These are phyloP conservation scores for Microtus ochrogaster DNA, from an alignment of 2,113 vertebrate genomes.

Conservation along the genomic window DNA sequence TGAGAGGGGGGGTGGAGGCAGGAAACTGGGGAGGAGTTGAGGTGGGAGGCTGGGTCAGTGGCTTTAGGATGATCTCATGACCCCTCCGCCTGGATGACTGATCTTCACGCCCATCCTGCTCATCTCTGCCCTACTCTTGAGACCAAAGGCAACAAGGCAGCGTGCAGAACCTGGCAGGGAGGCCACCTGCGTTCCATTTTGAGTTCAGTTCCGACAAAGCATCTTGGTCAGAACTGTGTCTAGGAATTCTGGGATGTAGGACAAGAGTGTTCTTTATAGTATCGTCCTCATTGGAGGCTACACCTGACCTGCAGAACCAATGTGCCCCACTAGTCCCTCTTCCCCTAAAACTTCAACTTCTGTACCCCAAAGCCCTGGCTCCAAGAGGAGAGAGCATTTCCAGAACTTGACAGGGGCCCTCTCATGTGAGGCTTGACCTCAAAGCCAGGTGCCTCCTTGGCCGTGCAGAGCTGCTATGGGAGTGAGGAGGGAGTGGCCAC, in stretches of 20 bases:
- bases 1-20: not conserved
- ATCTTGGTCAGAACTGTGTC: not conserved
- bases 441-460: not conserved
- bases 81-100: not conserved
- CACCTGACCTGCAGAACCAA: not conserved
- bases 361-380: not conserved
- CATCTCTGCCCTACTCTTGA: not conserved
- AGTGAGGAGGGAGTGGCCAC: not conserved
- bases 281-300: not conserved
- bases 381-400: not conserved
- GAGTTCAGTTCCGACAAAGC: not conserved
- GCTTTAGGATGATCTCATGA: not conserved
- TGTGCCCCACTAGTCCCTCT: not conserved
- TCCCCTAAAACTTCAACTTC: not conserved
- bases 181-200: not conserved
- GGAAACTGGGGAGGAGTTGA: constrained; percentile 30
- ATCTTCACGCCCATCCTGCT: not conserved
- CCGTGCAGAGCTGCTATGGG: not conserved
- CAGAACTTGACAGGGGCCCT: not conserved
- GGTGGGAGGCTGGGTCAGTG: constrained; percentile 5
- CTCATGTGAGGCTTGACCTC: not conserved
- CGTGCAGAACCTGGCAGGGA: not conserved
- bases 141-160: not conserved
- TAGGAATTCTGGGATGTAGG: constrained; percentile 69
- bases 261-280: constrained; percentile 49